Conservation (phyloP, 2,113 vertebrate species). For the Astatoreochromis straeleni region DNA sequence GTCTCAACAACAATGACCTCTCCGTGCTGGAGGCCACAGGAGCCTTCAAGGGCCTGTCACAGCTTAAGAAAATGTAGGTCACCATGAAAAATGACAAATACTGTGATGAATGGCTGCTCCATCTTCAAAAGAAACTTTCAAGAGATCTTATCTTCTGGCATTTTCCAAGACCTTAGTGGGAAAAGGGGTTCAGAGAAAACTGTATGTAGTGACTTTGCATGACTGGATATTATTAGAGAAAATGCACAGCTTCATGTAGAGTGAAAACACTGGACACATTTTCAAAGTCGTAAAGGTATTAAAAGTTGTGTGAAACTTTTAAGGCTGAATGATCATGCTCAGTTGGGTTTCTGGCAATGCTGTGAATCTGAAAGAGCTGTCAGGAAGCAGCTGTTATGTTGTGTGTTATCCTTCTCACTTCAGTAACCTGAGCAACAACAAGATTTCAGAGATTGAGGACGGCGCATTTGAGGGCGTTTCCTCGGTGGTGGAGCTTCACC, state of each 20-base stretch:
- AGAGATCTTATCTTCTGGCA: neutral
- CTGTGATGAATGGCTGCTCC: neutral
- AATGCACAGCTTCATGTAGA: neutral
- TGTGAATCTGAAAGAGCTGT: neutral
- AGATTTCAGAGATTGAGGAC: constrained; percentile 90
- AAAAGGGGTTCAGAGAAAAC: neutral
- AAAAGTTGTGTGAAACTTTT: neutral
- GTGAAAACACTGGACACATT: neutral
- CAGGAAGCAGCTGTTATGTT: neutral
- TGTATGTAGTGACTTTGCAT: neutral
- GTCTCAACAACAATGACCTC: constrained; percentile 94
- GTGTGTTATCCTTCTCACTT: neutral
- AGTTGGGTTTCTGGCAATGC: neutral
- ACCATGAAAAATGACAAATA: neutral
- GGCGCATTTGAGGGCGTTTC: constrained; percentile 85
- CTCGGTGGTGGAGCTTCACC: constrained; percentile 83
- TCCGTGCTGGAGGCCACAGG: constrained; percentile 89
- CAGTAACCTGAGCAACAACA: constrained; percentile 98
- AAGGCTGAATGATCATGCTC: neutral
- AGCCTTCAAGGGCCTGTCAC: constrained; percentile 87
- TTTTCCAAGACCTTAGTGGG: neutral
- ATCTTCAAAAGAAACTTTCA: neutral
- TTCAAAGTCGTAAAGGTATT: neutral
- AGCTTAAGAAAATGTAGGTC: constrained; percentile 97
- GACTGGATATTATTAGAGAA: neutral